phyloP scores from a whole-genome alignment of 2,888 invertebrate genomes.

The Drosophila multiciliata region DNA sequence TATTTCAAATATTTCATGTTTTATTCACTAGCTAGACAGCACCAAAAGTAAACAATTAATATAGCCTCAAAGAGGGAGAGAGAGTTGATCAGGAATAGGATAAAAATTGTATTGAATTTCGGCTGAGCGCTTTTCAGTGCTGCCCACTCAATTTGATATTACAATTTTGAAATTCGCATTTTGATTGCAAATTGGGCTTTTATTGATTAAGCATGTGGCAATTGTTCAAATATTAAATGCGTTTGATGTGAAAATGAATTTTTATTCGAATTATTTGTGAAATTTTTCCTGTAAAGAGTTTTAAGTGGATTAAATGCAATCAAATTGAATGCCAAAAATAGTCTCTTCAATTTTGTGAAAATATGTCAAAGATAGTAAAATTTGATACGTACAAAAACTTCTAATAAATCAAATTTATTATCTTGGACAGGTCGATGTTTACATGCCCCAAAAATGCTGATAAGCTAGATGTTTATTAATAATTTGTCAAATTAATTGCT shows the following conservation, averaged over 20 bases:
- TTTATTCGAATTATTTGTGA: slow-evolving; percentile 10
- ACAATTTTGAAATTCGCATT: slow-evolving; percentile 34
- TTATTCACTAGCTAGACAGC: slow-evolving; percentile 65
- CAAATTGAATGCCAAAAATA: neutral
- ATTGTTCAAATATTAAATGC: slow-evolving; percentile 5
- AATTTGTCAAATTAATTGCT: neutral
- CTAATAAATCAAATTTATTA: too few relatives aligned
- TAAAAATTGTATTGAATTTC: slow-evolving; percentile 57
- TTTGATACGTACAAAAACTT: too few relatives aligned
- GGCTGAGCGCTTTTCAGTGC: slow-evolving; percentile 32
- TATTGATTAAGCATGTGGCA: slow-evolving; percentile 20
- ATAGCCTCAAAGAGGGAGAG: neutral
- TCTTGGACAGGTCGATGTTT: too few relatives aligned
- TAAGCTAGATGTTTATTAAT: neutral
- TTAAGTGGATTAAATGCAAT: slow-evolving; percentile 12
- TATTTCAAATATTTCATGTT: slow-evolving; percentile 76
- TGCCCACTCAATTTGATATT: slow-evolving; percentile 58
- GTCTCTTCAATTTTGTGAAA: neutral
- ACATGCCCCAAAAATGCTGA: too few relatives aligned
- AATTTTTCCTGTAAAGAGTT: neutral
- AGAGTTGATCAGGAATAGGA: slow-evolving; percentile 2
- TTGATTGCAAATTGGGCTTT: slow-evolving; percentile 31
- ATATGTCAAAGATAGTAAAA: neutral
- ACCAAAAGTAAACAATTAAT: slow-evolving; percentile 38
- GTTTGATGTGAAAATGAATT: neutral